phyloP scores from a whole-genome alignment of 2,797 vertebrate genomes.

The Lepilemur septentrionalis region DNA sequence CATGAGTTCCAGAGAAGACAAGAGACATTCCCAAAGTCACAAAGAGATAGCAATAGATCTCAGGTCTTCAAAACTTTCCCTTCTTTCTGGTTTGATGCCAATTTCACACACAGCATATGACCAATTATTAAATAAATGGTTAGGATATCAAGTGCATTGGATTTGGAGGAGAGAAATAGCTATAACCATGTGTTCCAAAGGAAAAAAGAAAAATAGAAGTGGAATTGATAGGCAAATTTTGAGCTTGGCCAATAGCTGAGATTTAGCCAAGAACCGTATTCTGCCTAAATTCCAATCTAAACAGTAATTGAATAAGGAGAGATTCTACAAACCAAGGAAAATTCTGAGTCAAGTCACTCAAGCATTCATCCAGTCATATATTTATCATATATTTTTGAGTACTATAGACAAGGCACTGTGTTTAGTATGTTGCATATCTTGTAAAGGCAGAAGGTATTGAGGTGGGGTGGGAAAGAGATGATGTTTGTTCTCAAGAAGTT shows the following conservation, averaged over 20 bases:
- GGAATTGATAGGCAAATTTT: neutral
- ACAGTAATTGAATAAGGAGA: neutral
- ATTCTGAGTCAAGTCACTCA: neutral
- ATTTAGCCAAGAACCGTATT: neutral
- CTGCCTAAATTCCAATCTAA: neutral
- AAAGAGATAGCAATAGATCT: neutral
- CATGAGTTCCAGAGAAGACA: neutral
- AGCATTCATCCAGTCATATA: neutral
- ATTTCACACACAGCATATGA: neutral
- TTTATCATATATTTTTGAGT: constrained; percentile 14
- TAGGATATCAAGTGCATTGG: neutral
- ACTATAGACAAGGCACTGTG: neutral
- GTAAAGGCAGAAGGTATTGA: constrained; percentile 35
- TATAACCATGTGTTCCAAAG: neutral
- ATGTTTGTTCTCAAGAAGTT: constrained; percentile 3
- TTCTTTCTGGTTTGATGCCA: neutral
- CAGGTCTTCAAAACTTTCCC: neutral
- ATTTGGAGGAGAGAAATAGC: neutral
- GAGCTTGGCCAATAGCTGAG: neutral
- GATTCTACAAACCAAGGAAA: neutral
- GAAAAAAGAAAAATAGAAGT: neutral
- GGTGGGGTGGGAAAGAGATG: constrained; percentile 20
- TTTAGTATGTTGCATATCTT: neutral
- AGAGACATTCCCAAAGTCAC: neutral
- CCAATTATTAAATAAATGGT: neutral